Base-by-base conservation (phyloP, 2,113 vertebrate genomes). In the Siphamia tubifer region DNA sequence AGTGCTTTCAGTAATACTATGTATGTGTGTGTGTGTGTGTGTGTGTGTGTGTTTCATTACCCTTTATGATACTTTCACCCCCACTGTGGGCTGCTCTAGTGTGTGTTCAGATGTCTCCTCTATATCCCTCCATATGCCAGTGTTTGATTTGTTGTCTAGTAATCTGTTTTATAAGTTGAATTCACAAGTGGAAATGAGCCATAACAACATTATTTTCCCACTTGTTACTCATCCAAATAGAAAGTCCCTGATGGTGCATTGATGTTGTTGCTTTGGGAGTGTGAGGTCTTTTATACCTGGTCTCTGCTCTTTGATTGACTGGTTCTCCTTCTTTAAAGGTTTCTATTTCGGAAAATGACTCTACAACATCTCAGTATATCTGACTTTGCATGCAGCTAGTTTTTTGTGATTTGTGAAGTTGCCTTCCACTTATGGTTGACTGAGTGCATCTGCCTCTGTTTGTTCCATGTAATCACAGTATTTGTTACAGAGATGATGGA, bases 101-200 rank as follows among this genome's bases (percentile, higher is more conserved):
- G 38, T 62, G 68, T 51, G 54, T 80, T 87, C 53, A 68, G 63
- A 83, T 74, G 57, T 62, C 63, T 62, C 21, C 54, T 69, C 52
- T 63, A 24, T 53, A 34, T 73, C 25, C 44, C 54, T 58, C 19
- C 36, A 60, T 64, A 74, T 47, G 54, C 30, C 51, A 58, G 20
- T 8, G 34, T 74, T 72, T 69, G 70, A 81, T 77, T 68, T 63
- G 35, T 64, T 9, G 40, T 53, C 45, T 20, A 66, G 25, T 79
- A 62, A 52, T 84, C 57, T 57, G 44, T 69, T 76, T 70, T 55
- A 58, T 79, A 65, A 45, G 39, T 67, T 54, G 15, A 71, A 24
- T 65, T 27, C 43, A 15, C 42, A 34, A 66, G 42, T 39, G 30
- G n/a, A 68, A 52, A 77, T 71, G 64, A 61, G 60, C 58, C 38